Percentiles rank a stretch among this genome's conserved stretches.
phyloP scores from a whole-genome alignment of 2,797 vertebrate species.

The Enteromius unitaeniatus region DNA sequence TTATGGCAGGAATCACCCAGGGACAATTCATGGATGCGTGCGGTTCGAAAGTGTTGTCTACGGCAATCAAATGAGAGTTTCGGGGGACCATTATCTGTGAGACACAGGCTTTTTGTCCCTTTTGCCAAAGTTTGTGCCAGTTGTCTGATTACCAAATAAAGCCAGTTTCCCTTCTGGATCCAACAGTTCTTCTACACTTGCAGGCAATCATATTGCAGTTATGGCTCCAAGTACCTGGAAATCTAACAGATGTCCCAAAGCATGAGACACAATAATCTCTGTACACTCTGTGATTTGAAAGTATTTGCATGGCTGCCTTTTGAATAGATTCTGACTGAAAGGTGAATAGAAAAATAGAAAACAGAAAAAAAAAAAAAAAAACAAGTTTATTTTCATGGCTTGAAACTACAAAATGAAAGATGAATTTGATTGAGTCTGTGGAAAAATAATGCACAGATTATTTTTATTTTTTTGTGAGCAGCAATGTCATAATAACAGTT shows the following conservation, averaged over 20 bases:
- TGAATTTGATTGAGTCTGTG: background rate
- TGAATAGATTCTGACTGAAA: background rate
- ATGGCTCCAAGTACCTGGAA: conserved; percentile 23
- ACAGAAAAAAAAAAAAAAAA: background rate
- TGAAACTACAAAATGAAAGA: conserved; percentile 1
- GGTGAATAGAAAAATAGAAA: conserved; percentile 12
- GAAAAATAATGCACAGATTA: too few relatives aligned
- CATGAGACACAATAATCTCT: background rate
- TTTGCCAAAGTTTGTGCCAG: conserved; percentile 11
- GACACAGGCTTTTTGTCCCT: conserved; percentile 48
- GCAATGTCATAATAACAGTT: background rate
- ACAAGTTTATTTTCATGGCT: background rate
- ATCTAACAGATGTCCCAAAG: conserved; percentile 26
- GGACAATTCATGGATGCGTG: conserved; percentile 45
- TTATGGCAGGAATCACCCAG: conserved; percentile 53
- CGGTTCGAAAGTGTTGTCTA: conserved; percentile 47
- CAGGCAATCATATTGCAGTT: conserved; percentile 20
- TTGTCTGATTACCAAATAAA: conserved; percentile 33
- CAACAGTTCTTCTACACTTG: conserved; percentile 23
- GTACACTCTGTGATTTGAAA: background rate
- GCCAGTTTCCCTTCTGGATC: conserved; percentile 15
- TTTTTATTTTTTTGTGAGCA: too few relatives aligned
- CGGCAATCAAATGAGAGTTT: conserved; percentile 43
- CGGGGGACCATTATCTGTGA: conserved; percentile 48
- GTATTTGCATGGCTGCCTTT: background rate